Evolutionary conservation across 2,797 vertebrate genomes (phyloP).

Genomic region (Myotis pilosus): DNA sequence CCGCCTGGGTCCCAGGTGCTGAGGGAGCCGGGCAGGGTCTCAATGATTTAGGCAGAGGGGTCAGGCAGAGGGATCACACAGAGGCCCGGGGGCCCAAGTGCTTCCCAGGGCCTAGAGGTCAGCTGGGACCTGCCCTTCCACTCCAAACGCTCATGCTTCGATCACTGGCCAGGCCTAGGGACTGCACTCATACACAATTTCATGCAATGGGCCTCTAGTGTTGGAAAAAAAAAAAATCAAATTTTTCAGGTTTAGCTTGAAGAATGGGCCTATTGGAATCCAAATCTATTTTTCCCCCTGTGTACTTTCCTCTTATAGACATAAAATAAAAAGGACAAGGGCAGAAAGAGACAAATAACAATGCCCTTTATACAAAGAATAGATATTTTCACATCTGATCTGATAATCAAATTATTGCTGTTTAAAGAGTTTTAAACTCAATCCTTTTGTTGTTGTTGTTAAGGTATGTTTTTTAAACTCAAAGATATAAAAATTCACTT

Average conservation of each 20-base stretch:
- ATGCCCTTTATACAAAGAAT: neutral
- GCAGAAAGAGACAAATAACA: neutral
- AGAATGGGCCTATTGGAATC: neutral
- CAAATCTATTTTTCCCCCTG: too few species aligned
- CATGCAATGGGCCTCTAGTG: too few species aligned
- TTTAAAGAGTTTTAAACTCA: neutral
- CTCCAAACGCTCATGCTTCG: too few species aligned
- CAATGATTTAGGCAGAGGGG: too few species aligned
- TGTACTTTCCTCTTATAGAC: neutral
- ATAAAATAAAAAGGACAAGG: neutral
- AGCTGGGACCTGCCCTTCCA: too few species aligned
- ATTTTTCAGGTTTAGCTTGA: neutral
- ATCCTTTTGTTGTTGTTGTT: neutral
- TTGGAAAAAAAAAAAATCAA: neutral
- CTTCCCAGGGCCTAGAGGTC: too few species aligned
- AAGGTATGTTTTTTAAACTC: neutral
- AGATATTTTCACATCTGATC: neutral
- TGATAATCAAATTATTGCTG: neutral
- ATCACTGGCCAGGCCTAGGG: too few species aligned
- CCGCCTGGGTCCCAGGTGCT: fast-evolving
- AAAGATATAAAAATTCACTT: neutral
- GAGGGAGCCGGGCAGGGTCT: too few species aligned
- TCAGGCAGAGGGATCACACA: too few species aligned
- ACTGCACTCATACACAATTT: too few species aligned
- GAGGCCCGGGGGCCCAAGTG: too few species aligned